Base-by-base conservation (phyloP, 1,140 invertebrate species). In the Linepithema humile region DNA sequence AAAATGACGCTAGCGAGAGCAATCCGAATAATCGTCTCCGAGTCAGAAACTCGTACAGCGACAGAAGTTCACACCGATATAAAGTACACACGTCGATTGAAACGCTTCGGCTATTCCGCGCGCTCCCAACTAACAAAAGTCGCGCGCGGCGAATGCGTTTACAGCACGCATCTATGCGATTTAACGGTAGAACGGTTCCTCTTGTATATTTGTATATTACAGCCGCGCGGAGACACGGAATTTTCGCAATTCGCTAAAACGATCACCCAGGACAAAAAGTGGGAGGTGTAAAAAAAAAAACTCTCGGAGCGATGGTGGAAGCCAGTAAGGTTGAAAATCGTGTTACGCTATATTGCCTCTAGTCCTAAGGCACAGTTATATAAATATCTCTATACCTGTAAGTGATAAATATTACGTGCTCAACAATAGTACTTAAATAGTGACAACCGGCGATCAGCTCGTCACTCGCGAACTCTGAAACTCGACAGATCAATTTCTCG, bases 301-400 rank as follows among this genome's bases (percentile, higher is more conserved):
- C 7, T 29, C 12, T 69, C 48, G 75, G 45, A 70, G 35, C 64
- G 15, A 65, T 67, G 23, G 26, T 70, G 64, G 64, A 80, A 80
- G 75, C 48, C 48, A 43, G 62, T 78, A 78, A 78, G 12, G 17
- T 69, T 50, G 17, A n/a, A 80, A 78, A 70, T 43, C 35, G 75
- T 80, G 50, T 80, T 20, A 82, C 57, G 20, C 77, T 74, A 73
- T 70, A 83, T 70, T 69, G 65, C 64, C 60, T 82, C 80, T 89
- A 88, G 38, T 65, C 45, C 84, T 89, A 89, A 88, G 74, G 87
- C 78, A 88, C 84, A 80, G 67, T 86, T 72, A 88, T 72, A 69
- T 74, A 65, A 70, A 85, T 87, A 32, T 85, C 43, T 74, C 57
- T 85, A 82, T 82, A 64, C 3, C 38, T 84, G 55, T 78, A 65